Evolutionary conservation across 2,113 vertebrate genomes (phyloP), one percentile per base, ranked within the genome.

Genomic region (Meriones unguiculatus): DNA sequence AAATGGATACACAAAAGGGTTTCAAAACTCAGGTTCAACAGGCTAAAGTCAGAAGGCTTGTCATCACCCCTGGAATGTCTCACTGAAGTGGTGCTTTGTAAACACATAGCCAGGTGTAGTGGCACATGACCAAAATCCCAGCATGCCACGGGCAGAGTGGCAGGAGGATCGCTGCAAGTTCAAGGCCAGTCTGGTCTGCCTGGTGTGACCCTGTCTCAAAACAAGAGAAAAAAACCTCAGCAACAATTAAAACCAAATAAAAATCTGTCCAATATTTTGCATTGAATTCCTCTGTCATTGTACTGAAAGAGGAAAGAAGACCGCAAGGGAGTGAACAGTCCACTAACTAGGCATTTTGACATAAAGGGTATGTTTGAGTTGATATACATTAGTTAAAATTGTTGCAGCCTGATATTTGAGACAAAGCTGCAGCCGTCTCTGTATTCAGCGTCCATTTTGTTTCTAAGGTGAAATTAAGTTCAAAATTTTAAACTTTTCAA

Each of bases 51-150:
- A 89, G 41, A 85, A 38, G 91, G 30, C 7, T 93, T 90, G 20
- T 50, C 88, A 78, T 64, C 81, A 77, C 28, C 18, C 89, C 59
- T 88, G 87, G 65, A 91, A 88, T 90, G 95, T 84, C 52, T 80
- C 38, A 64, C 87, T 75, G 25, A 94, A 96, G 94, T 92, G 89
- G 85, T 85, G 11, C 1, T 88, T 73, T 95, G 70, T 95, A 94
- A 85, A 14, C 46, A 52, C 28, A 38, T 57, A 72, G 2, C 30
- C 18, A 54, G 30, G 4, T 73, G 1, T 73, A 32, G 24, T 57
- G 5, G 52, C n/a, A 75, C 9, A 41, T 73, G 52, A 57, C 7
- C 28, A 4, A 30, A 59, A 73, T 30, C 52, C 67, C 24, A 59
- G 25, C 18, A 89, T 24, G 38, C 11, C 24, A 30, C 7, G 4